These are phyloP conservation scores for Leptinotarsa peninsularis DNA, from an alignment of 2,888 invertebrate genomes.

Conservation along the genomic window DNA sequence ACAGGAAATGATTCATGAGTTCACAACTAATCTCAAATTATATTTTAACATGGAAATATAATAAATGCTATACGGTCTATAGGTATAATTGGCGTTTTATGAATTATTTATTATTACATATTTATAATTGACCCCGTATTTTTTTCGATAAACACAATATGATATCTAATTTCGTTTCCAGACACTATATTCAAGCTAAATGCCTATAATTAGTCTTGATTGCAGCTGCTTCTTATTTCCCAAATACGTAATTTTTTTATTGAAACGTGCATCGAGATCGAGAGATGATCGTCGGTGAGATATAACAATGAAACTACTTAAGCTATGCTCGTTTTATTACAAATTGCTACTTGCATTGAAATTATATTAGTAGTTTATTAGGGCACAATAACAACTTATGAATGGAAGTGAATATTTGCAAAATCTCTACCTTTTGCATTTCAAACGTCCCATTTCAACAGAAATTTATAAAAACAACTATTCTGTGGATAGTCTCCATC, in stretches of 20 bases:
- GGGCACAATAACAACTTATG: constrained; percentile 1
- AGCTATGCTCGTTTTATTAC: constrained; percentile 1
- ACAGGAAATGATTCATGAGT: constrained; percentile 46
- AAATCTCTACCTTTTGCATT: background rate
- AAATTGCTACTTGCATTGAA: constrained; percentile 8
- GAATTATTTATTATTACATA: constrained; percentile 44
- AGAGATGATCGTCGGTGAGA: constrained; percentile 24
- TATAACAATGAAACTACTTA: constrained; percentile 18
- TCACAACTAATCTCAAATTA: constrained; percentile 41
- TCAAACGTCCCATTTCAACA: background rate
- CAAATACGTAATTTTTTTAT: constrained; percentile 28
- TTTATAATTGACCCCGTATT: constrained; percentile 37
- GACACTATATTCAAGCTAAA: constrained; percentile 30
- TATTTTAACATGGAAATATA: constrained; percentile 43
- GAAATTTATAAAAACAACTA: no score
- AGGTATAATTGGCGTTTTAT: constrained; percentile 40
- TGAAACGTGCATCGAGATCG: constrained; percentile 16
- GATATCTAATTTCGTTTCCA: constrained; percentile 36
- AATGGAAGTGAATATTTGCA: background rate
- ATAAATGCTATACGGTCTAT: constrained; percentile 36
- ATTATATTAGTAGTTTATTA: constrained; percentile 13
- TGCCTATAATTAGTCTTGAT: constrained; percentile 32
- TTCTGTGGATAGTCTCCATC: no score
- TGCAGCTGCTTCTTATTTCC: constrained; percentile 30
- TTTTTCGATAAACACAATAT: constrained; percentile 39